Conservation (phyloP, 2,113 vertebrate genomes). For the Phylloscopus whistleri region DNA sequence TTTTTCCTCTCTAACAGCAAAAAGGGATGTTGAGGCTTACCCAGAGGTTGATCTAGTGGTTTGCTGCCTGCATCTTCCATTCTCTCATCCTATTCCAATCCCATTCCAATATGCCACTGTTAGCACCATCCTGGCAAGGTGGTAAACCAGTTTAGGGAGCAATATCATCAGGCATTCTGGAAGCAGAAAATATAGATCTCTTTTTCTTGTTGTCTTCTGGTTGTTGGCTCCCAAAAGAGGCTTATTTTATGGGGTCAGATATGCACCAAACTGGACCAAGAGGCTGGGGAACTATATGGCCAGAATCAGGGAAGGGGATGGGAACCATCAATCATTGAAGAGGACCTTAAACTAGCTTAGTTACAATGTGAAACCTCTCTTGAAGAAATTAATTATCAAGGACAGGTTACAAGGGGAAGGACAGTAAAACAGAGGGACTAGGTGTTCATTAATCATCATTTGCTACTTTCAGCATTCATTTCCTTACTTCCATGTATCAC, state of each 20-base stretch:
- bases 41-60: not conserved
- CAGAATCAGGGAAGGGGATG: not conserved
- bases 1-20: not conserved
- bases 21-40: not conserved
- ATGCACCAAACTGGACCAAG: not conserved
- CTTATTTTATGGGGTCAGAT: not conserved
- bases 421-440: not conserved
- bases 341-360: not conserved
- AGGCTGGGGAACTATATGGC: not conserved
- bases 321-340: not conserved
- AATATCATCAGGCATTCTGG: not conserved
- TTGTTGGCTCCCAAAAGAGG: not conserved
- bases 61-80: not conserved
- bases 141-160: not conserved
- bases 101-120: not conserved
- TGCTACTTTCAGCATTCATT: not conserved
- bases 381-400: constrained; percentile 28
- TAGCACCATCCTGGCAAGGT: not conserved
- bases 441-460: constrained; percentile 43
- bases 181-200: not conserved
- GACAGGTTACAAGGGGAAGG: not conserved
- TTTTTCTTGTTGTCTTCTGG: not conserved
- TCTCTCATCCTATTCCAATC: not conserved
- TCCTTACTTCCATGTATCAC: not conserved
- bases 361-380: not conserved